These are phyloP conservation scores for Callorhinus ursinus DNA, from an alignment of 2,113 vertebrate genomes.

Conservation along the genomic window DNA sequence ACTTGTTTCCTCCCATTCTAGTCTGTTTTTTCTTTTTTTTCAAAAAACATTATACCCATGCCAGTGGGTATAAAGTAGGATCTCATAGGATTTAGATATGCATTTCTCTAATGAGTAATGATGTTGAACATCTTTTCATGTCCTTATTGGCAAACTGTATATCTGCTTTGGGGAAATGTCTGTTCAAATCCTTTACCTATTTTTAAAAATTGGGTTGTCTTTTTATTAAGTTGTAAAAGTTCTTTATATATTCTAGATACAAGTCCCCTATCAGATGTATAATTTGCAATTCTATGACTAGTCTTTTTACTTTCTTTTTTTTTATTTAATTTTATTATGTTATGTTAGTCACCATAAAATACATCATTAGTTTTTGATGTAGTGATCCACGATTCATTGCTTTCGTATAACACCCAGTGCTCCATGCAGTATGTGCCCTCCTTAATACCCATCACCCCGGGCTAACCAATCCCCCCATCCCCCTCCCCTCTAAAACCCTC, in stretches of 20 bases:
- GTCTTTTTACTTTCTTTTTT: background rate
- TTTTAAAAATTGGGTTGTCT: background rate
- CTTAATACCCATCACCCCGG: no score
- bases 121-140: background rate
- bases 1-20: background rate
- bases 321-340: no score
- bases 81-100: background rate
- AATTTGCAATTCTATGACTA: background rate
- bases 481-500: no score
- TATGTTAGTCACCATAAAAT: no score
- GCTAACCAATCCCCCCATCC: no score
- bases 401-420: no score
- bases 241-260: background rate
- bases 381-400: no score
- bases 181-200: background rate
- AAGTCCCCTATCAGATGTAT: background rate
- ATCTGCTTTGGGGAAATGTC: background rate
- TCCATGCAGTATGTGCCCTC: no score
- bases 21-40: background rate
- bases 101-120: background rate
- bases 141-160: background rate
- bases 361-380: no score
- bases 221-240: background rate
- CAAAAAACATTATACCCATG: background rate
- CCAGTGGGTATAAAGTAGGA: background rate